These are phyloP conservation scores for Amphipoea lucens DNA, from an alignment of 2,888 invertebrate species.

Conservation along the genomic window DNA sequence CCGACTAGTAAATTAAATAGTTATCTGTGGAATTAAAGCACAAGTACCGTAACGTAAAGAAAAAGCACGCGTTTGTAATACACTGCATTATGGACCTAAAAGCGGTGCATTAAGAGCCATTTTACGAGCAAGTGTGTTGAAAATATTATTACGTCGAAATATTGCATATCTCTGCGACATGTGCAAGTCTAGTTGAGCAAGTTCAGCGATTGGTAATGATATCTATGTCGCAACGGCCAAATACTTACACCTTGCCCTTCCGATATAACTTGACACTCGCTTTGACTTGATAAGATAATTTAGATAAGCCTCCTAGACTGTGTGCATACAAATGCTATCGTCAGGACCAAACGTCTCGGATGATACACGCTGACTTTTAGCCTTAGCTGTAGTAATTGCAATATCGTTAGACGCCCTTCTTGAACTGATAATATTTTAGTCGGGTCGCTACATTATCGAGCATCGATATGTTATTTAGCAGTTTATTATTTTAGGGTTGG, in stretches of 20 bases:
- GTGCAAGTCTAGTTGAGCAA: slow-evolving; percentile 2
- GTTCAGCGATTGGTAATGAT: neutral
- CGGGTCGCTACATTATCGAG: neutral
- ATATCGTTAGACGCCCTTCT: slow-evolving; percentile 9
- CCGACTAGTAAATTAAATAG: too few species aligned
- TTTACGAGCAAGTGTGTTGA: too few species aligned
- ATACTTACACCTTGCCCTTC: slow-evolving; percentile 1
- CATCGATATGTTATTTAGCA: neutral
- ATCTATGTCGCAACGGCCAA: neutral
- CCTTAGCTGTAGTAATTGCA: neutral
- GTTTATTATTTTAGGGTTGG: neutral
- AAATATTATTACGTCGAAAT: neutral
- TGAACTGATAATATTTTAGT: slow-evolving; percentile 1
- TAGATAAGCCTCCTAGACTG: slow-evolving; percentile 9
- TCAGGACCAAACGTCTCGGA: neutral
- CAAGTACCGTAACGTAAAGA: too few species aligned
- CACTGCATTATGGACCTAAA: too few species aligned
- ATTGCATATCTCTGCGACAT: neutral
- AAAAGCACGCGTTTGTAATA: too few species aligned
- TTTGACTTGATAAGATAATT: slow-evolving; percentile 20
- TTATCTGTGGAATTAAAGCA: too few species aligned
- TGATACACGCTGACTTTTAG: slow-evolving; percentile 1
- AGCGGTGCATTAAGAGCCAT: too few species aligned
- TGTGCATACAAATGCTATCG: neutral
- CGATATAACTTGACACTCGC: slow-evolving; percentile 4